Percentiles rank a stretch among this genome's conserved stretches.
phyloP scores from a whole-genome alignment of 2,113 vertebrate genomes.

The Triplophysa siluroides region DNA sequence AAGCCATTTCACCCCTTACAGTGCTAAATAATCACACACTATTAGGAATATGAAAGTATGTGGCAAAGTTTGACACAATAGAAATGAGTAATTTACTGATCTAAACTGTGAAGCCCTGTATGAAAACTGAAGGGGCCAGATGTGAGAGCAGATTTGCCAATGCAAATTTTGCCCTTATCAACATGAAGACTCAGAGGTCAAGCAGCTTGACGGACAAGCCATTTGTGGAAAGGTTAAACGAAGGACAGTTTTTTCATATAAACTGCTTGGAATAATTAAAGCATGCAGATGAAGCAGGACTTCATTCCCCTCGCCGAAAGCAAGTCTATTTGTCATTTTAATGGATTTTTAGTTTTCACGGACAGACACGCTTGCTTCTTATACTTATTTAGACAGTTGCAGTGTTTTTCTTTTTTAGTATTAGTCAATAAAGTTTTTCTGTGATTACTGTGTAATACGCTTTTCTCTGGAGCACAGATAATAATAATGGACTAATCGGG shows the following conservation, averaged over 20 bases:
- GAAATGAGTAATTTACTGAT: neutral
- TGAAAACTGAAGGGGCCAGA: neutral
- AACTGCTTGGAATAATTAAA: slow-evolving; percentile 13
- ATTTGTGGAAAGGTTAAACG: slow-evolving; percentile 29
- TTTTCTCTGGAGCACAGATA: neutral
- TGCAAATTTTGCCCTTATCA: slow-evolving; percentile 50
- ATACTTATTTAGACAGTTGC: slow-evolving; percentile 13
- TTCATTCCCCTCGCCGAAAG: slow-evolving; percentile 40
- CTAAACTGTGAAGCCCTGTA: neutral
- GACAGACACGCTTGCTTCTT: slow-evolving; percentile 25
- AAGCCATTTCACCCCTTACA: neutral
- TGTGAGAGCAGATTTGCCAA: slow-evolving; percentile 6
- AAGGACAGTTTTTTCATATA: slow-evolving; percentile 31
- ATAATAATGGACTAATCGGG: neutral
- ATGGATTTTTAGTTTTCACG: slow-evolving; percentile 42
- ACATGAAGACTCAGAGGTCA: slow-evolving; percentile 33
- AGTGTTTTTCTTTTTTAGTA: slow-evolving; percentile 20
- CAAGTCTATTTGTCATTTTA: slow-evolving; percentile 33
- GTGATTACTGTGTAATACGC: slow-evolving; percentile 38
- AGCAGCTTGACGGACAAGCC: slow-evolving; percentile 29
- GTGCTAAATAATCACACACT: neutral
- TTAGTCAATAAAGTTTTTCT: slow-evolving; percentile 38
- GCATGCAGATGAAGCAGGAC: slow-evolving; percentile 2
- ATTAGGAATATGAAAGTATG: neutral
- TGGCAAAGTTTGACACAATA: neutral